A percentile compares a stretch with the other conserved stretches of the same genome.
phyloP scores from a whole-genome alignment of 2,797 vertebrate species.

The Enteromius viviparus region DNA sequence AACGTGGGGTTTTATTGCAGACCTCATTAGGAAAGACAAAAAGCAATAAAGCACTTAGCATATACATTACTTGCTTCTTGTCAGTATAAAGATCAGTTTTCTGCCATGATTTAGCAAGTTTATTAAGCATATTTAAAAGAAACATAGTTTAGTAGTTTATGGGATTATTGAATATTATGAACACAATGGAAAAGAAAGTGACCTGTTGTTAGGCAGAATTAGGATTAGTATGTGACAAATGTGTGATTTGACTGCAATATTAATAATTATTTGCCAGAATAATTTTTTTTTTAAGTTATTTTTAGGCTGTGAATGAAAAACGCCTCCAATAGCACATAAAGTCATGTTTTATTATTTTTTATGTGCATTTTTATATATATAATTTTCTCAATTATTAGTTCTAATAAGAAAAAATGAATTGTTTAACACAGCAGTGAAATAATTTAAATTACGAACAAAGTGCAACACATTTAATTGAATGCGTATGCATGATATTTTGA shows the following conservation, averaged over 20 bases:
- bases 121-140: neutral
- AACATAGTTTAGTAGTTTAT: constrained; percentile 18
- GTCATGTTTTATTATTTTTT: no score
- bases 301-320: neutral
- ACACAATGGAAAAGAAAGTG: constrained; percentile 14
- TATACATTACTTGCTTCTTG: constrained; percentile 15
- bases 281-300: neutral
- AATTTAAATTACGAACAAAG: neutral
- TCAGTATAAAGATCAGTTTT: neutral
- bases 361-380: neutral
- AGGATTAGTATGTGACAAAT: neutral
- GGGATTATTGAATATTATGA: constrained; percentile 31
- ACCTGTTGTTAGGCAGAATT: neutral
- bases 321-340: neutral
- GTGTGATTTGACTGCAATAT: neutral
- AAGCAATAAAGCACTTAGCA: constrained; percentile 13
- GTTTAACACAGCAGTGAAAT: neutral
- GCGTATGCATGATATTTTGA: neutral
- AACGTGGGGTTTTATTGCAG: constrained; percentile 19
- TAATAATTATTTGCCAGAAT: neutral
- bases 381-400: neutral
- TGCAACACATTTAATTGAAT: neutral
- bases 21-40: constrained; percentile 36
- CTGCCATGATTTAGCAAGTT: constrained; percentile 11
- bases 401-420: neutral